Evolutionary conservation across 2,888 invertebrate genomes (phyloP), one percentile per base, ranked within the genome.

Genomic region (Cheilosia grossa): DNA sequence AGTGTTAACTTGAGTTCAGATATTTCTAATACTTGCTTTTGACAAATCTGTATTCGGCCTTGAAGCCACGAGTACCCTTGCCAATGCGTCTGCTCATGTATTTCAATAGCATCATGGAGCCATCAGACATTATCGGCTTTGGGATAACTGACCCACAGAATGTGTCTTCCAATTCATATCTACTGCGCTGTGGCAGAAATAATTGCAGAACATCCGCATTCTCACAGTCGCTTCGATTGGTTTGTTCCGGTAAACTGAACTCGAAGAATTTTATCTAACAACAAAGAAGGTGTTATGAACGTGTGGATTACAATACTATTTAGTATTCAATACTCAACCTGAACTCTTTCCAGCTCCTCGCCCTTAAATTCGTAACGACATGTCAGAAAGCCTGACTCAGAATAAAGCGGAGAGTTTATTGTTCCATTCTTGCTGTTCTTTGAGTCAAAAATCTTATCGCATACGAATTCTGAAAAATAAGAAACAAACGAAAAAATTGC

Each of bases 291-390:
- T 13, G 9, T 49, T 5, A 51, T 51, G 2, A 0, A 13, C 2
- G 10, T 13, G 5, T 13, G 19, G 9, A 27, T 49, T 54, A 37
- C 5, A 49, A 47, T 2, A n/a, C 7, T n/a, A 9, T 47, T 17
- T 15, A 17, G 5, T 58, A 15, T 15, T 66, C 1, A 21, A 37
- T 21, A 21, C 51, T 95, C 93, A 90, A 98, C 94, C 93, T 97
- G 96, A 88, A 98, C 95, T 89, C 97, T 93, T 92, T 98, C 97
- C 88, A 95, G 95, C 67, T 96, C 96, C 87, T 95, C 93, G 53
- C 98, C 98, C 90, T 96, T 95, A 92, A 98, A 98, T 90, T 98
- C 97, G 92, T 97, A 98, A 89, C 96, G 95, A 92, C 98, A 98
- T 89, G 85, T 85, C 13, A 81, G 56, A 37, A 81, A 85, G 13